Conservation (phyloP, 2,888 invertebrate species). For the Lissonota sp. region DNA sequence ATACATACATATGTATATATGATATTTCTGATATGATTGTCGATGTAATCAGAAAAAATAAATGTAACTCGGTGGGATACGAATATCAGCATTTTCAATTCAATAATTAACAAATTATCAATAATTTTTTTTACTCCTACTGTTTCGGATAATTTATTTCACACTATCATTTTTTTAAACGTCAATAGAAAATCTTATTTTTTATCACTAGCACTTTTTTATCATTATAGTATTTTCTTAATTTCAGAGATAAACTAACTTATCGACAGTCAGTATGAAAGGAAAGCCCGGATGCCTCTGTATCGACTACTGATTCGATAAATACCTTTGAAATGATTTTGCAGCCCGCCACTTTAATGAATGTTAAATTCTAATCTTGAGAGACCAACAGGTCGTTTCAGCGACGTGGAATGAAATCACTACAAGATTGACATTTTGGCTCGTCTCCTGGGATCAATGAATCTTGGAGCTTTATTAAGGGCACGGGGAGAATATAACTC, state of each 20-base stretch:
- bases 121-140: too few relatives aligned
- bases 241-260: neutral
- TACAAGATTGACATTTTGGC: constrained; percentile 16
- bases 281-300: neutral
- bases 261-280: neutral
- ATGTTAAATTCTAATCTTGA: neutral
- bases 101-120: too few relatives aligned
- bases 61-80: constrained; percentile 39
- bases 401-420: neutral
- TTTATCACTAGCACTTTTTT: neutral
- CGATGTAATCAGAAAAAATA: constrained; percentile 56
- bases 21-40: constrained; percentile 62
- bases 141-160: too few relatives aligned
- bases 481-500: neutral
- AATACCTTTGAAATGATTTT: neutral
- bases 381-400: neutral
- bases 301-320: neutral
- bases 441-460: constrained; percentile 4
- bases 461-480: constrained; percentile 23
- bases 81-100: neutral
- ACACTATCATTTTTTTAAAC: too few relatives aligned
- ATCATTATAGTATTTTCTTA: neutral
- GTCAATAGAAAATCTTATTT: too few relatives aligned
- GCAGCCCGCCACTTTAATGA: neutral
- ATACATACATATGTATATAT: constrained; percentile 39